These are phyloP conservation scores for Cyprinella venusta DNA, from an alignment of 2,797 vertebrate genomes.

Conservation along the genomic window DNA sequence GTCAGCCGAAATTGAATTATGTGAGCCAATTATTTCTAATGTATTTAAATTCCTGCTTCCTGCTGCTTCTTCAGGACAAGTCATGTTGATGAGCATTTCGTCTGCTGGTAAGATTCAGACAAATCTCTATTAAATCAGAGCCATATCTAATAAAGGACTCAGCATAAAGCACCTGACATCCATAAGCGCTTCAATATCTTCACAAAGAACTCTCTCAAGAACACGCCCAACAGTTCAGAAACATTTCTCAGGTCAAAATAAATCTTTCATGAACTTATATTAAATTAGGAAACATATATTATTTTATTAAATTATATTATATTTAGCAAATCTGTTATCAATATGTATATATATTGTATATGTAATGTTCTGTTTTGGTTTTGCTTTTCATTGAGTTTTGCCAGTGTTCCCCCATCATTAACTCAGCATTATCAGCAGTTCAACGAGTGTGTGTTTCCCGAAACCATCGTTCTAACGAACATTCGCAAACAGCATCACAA, in stretches of 20 bases:
- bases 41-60: neutral
- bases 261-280: neutral
- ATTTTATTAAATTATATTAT: neutral
- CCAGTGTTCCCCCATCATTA: no score
- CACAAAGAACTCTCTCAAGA: neutral
- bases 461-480: no score
- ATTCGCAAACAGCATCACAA: no score
- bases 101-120: neutral
- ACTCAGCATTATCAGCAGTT: no score
- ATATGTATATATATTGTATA: no score
- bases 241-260: neutral
- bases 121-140: slow-evolving; percentile 11
- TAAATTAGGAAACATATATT: neutral
- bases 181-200: neutral
- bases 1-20: neutral
- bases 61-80: neutral
- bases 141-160: neutral
- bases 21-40: neutral
- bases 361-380: no score
- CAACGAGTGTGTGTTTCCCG: no score
- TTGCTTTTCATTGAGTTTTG: neutral
- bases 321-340: no score
- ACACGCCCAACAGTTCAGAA: neutral
- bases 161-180: neutral
- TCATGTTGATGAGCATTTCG: neutral